A percentile compares a stretch with the other conserved stretches of the same genome.
Evolutionary conservation across 2,113 vertebrate species (phyloP).

Genomic region (Casuarius casuarius): DNA sequence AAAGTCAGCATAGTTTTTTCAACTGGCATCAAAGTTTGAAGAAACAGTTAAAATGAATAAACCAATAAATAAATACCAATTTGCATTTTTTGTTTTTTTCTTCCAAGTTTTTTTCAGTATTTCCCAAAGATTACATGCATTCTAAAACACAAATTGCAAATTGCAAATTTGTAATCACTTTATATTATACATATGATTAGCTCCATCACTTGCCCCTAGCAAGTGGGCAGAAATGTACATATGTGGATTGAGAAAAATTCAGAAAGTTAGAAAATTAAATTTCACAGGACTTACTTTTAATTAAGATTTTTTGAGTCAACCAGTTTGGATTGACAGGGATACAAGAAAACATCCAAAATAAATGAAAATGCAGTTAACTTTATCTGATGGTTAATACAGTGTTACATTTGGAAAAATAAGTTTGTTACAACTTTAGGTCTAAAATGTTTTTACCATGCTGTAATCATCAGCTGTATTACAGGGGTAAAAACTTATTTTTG

Average conservation of each 20-base stretch:
- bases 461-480: background rate
- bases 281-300: background rate
- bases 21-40: background rate
- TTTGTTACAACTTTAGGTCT: background rate
- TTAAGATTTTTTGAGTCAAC: background rate
- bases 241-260: background rate
- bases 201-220: background rate
- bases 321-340: background rate
- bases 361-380: background rate
- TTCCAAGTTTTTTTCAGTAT: fast-evolving
- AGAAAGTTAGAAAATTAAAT: background rate
- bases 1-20: background rate
- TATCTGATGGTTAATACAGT: background rate
- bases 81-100: fast-evolving
- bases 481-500: background rate
- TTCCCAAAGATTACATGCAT: background rate
- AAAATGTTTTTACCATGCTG: background rate
- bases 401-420: background rate
- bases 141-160: background rate
- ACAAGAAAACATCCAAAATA: background rate
- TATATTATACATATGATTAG: background rate
- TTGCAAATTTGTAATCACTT: background rate
- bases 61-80: background rate
- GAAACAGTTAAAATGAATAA: background rate
- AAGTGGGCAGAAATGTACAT: background rate